Conservation (phyloP, 2,888 invertebrate species). For the Sphaerophoria rueppellii region DNA sequence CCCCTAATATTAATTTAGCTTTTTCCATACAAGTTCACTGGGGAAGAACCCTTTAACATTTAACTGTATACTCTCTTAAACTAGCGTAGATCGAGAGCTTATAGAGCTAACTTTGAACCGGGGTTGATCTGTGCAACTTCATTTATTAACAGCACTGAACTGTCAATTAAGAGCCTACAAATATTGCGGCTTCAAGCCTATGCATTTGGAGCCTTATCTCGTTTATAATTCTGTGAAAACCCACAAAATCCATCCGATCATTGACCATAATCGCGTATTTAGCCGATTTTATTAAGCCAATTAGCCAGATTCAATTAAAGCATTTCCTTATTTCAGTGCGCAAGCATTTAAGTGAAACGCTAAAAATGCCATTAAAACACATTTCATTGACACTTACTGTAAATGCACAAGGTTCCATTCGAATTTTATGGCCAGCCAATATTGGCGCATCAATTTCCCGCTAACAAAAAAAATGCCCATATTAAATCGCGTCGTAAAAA, state of each 20-base stretch:
- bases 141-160: too few species aligned
- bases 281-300: slow-evolving; percentile 39
- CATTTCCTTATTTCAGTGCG: slow-evolving; percentile 25
- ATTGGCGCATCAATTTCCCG: slow-evolving; percentile 4
- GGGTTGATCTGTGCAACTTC: too few species aligned
- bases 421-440: slow-evolving; percentile 6
- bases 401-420: slow-evolving; percentile 15
- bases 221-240: neutral
- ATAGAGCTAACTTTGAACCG: too few species aligned
- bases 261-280: slow-evolving; percentile 26
- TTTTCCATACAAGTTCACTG: too few species aligned
- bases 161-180: too few species aligned
- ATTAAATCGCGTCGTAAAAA: slow-evolving; percentile 64
- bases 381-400: slow-evolving; percentile 41
- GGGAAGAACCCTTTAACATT: too few species aligned
- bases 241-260: neutral
- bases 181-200: too few species aligned
- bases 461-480: neutral
- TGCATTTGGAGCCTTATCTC: too few species aligned
- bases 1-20: too few species aligned
- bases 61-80: too few species aligned
- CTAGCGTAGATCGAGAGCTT: too few species aligned
- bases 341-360: neutral
- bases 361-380: slow-evolving; percentile 20
- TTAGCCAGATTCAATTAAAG: slow-evolving; percentile 54